phyloP scores from a whole-genome alignment of 1,140 invertebrate genomes.

The Bactericera cockerelli region DNA sequence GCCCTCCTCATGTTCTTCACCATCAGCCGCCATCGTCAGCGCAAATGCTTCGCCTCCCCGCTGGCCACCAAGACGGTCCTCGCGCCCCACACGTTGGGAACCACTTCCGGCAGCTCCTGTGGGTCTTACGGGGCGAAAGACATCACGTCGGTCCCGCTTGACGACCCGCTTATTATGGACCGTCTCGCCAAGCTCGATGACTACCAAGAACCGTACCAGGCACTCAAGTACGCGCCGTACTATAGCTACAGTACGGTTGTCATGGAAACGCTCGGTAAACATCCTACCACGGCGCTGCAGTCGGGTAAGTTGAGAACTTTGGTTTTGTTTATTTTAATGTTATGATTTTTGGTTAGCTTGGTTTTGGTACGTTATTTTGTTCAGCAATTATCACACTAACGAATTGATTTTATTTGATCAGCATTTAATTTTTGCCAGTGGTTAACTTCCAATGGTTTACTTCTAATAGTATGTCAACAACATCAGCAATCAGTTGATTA shows the following conservation, averaged over 20 bases:
- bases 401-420: too few species aligned
- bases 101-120: constrained; percentile 31
- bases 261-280: constrained; percentile 56
- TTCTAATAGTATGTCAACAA: too few species aligned
- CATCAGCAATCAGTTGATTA: too few species aligned
- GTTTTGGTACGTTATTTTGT: neutral
- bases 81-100: constrained; percentile 29
- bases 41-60: constrained; percentile 59
- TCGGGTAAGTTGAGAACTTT: constrained; percentile 35
- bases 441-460: too few species aligned
- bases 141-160: constrained; percentile 5
- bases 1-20: constrained; percentile 59
- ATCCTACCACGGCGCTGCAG: constrained; percentile 37
- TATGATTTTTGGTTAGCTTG: neutral
- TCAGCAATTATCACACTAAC: too few species aligned
- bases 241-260: constrained; percentile 62
- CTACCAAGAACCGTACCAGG: constrained; percentile 65
- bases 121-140: constrained; percentile 31
- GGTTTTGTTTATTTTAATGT: too few species aligned
- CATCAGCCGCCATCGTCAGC: constrained; percentile 54
- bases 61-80: constrained; percentile 40
- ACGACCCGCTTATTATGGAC: constrained; percentile 28
- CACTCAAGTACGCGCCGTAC: constrained; percentile 55
- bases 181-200: constrained; percentile 48
- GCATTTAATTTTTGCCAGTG: too few species aligned